Conservation (phyloP, 2,888 invertebrate genomes). For the Acanthosepion pharaonis region DNA sequence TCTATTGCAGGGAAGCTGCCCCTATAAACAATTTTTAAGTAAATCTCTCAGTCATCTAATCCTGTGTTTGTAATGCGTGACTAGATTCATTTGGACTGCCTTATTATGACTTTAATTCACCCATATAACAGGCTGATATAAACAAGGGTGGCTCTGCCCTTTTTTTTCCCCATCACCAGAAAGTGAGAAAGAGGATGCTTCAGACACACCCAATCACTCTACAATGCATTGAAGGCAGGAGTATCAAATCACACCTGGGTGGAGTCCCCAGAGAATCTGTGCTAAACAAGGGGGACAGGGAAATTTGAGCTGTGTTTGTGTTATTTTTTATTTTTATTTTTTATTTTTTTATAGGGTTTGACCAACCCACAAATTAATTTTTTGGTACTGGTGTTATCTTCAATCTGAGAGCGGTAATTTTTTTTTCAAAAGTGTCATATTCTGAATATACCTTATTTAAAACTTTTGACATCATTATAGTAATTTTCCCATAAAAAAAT, state of each 20-base stretch:
- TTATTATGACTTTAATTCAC: conserved; percentile 33
- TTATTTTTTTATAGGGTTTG: background rate
- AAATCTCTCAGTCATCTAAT: background rate
- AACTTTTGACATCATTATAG: background rate
- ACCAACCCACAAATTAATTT: background rate
- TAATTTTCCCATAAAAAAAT: too few species aligned
- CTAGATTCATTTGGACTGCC: conserved; percentile 15
- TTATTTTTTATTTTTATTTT: too few species aligned
- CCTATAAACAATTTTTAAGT: background rate
- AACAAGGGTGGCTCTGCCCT: background rate
- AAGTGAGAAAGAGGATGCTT: conserved; percentile 9
- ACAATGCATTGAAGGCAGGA: background rate
- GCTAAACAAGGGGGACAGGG: background rate
- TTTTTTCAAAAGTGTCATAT: background rate
- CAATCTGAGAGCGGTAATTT: background rate
- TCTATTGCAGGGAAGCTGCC: background rate
- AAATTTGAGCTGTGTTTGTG: background rate
- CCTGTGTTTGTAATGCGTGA: conserved; percentile 6
- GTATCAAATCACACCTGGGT: background rate
- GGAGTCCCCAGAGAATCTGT: conserved; percentile 15
- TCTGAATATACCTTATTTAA: background rate
- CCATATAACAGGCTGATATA: background rate
- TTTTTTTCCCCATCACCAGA: background rate
- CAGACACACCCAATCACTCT: background rate
- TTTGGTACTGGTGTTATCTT: background rate